phyloP scores from a whole-genome alignment of 1,140 invertebrate species.

The Drosophila hydei region DNA sequence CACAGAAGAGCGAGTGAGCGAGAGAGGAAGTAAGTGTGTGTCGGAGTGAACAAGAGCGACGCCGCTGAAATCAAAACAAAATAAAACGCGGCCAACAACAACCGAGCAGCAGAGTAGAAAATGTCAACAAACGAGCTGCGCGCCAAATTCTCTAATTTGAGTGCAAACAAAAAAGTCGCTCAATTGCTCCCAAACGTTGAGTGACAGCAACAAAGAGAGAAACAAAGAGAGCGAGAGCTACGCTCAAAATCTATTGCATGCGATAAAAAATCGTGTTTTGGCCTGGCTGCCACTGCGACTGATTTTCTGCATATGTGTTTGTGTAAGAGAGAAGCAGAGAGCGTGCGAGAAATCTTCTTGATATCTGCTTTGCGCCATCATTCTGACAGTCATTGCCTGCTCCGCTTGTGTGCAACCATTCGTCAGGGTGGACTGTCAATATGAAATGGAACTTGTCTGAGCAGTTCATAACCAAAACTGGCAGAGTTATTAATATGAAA shows the following conservation, averaged over 20 bases:
- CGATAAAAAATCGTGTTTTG: constrained; percentile 37
- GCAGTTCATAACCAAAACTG: constrained; percentile 26
- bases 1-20: constrained; percentile 14
- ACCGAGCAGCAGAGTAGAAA: constrained; percentile 53
- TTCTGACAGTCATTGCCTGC: constrained; percentile 69
- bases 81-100: constrained; percentile 48
- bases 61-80: constrained; percentile 67
- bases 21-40: not conserved
- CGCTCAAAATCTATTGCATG: constrained; percentile 58
- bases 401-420: constrained; percentile 44
- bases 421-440: constrained; percentile 51
- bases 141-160: constrained; percentile 71
- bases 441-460: constrained; percentile 33
- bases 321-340: not conserved
- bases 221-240: constrained; percentile 7
- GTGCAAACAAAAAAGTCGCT: constrained; percentile 23
- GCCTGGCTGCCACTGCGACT: not conserved
- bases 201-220: constrained; percentile 18
- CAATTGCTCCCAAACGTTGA: constrained; percentile 11
- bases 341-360: constrained; percentile 23
- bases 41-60: not conserved
- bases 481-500: no score
- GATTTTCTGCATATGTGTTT: constrained; percentile 31
- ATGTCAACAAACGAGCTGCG: constrained; percentile 80
- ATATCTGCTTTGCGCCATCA: constrained; percentile 43